Percentiles rank a stretch among this genome's conserved stretches.
Conservation (phyloP, 2,888 invertebrate genomes). For the Ectropis crepuscularia region DNA sequence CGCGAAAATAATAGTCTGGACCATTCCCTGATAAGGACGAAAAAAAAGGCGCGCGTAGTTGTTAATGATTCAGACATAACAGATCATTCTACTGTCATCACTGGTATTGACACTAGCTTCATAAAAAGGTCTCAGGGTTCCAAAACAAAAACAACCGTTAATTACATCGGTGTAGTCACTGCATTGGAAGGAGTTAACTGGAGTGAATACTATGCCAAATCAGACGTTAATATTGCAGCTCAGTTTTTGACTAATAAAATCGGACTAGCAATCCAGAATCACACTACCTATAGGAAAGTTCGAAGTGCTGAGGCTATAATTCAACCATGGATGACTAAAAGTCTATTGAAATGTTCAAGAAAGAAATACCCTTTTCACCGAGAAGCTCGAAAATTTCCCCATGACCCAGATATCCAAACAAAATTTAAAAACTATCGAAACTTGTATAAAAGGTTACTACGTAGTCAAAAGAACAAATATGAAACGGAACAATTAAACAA, state of each 20-base stretch:
- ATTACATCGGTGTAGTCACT: background rate
- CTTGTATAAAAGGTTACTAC: constrained; percentile 1
- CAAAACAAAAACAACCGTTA: background rate
- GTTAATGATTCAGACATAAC: constrained; percentile 11
- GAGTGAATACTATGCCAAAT: background rate
- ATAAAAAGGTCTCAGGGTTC: background rate
- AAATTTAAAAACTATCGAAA: constrained; percentile 22
- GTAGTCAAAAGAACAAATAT: constrained; percentile 6
- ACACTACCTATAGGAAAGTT: background rate
- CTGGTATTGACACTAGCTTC: constrained; percentile 1
- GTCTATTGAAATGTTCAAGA: constrained; percentile 8
- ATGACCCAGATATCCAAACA: background rate
- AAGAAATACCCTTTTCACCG: constrained; percentile 12
- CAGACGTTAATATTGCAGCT: constrained; percentile 3
- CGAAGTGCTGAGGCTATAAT: constrained; percentile 1
- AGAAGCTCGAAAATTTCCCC: background rate
- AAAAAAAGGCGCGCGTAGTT: background rate
- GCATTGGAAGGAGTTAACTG: constrained; percentile 2
- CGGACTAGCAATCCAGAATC: background rate
- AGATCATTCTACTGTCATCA: constrained; percentile 18
- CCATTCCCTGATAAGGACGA: constrained; percentile 6
- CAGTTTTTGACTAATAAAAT: background rate
- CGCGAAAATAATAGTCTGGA: constrained; percentile 6
- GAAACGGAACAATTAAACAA: background rate
- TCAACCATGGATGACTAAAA: constrained; percentile 17